A percentile compares a stretch with the other conserved stretches of the same genome.
phyloP scores from a whole-genome alignment of 2,113 vertebrate species.

The Anguilla japonica region DNA sequence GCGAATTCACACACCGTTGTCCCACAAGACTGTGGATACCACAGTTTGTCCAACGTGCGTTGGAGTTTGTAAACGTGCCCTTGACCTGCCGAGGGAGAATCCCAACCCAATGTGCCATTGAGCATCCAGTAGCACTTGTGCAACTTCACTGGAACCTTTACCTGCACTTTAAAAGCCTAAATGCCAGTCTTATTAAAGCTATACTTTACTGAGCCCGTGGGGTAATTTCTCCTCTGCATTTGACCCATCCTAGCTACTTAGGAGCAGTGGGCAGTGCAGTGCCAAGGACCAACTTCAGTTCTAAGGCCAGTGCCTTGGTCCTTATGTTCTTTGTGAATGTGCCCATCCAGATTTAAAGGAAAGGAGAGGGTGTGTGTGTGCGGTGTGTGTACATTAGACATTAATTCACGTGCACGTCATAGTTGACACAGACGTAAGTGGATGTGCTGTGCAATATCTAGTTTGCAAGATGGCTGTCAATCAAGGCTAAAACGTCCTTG shows the following conservation, averaged over 20 bases:
- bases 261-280: too few relatives aligned
- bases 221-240: too few relatives aligned
- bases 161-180: background rate
- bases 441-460: too few relatives aligned
- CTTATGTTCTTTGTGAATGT: background rate
- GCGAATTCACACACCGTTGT: background rate
- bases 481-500: too few relatives aligned
- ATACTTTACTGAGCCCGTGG: too few relatives aligned
- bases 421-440: too few relatives aligned
- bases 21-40: background rate
- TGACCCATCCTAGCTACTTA: too few relatives aligned
- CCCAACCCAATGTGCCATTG: background rate
- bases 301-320: background rate
- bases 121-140: background rate
- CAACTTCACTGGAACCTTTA: background rate
- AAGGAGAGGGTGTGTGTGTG: background rate
- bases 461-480: too few relatives aligned
- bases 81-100: conserved; percentile 2
- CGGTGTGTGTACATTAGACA: too few relatives aligned
- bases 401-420: too few relatives aligned
- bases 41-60: too few relatives aligned
- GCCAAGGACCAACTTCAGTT: too few relatives aligned
- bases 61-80: background rate
- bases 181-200: background rate
- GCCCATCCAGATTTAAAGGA: background rate